Percentiles rank a stretch among this genome's conserved stretches.
Conservation (phyloP, 2,113 vertebrate genomes). For the Phainopepla nitens region DNA sequence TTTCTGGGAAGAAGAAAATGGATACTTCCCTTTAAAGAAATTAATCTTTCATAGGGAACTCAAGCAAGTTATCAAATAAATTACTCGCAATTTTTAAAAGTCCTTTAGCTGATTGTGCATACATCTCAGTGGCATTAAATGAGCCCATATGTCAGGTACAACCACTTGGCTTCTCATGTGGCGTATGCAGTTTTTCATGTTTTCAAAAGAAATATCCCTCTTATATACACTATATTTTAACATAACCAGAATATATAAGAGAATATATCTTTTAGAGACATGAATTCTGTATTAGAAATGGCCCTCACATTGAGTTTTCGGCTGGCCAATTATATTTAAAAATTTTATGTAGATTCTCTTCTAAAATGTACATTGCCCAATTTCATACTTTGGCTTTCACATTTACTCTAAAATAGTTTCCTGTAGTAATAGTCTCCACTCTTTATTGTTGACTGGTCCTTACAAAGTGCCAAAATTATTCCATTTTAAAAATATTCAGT, state of each 20-base stretch:
- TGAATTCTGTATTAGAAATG: not conserved
- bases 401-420: not conserved
- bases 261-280: not conserved
- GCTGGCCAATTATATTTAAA: not conserved
- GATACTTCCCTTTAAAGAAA: not conserved
- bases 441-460: not conserved
- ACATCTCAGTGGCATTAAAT: not conserved
- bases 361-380: not conserved
- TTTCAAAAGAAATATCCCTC: not conserved
- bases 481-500: not conserved
- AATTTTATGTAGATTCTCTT: not conserved
- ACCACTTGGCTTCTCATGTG: not conserved
- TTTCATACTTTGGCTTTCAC: not conserved
- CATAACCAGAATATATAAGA: not conserved
- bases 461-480: not conserved
- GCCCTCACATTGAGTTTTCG: not conserved
- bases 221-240: not conserved
- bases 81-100: not conserved
- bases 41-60: not conserved
- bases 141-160: not conserved
- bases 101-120: not conserved
- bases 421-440: not conserved
- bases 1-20: conserved; percentile 19
- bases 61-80: not conserved
- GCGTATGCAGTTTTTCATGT: not conserved